phyloP scores from a whole-genome alignment of 2,888 invertebrate genomes.

The Drosophila flavopinicola region DNA sequence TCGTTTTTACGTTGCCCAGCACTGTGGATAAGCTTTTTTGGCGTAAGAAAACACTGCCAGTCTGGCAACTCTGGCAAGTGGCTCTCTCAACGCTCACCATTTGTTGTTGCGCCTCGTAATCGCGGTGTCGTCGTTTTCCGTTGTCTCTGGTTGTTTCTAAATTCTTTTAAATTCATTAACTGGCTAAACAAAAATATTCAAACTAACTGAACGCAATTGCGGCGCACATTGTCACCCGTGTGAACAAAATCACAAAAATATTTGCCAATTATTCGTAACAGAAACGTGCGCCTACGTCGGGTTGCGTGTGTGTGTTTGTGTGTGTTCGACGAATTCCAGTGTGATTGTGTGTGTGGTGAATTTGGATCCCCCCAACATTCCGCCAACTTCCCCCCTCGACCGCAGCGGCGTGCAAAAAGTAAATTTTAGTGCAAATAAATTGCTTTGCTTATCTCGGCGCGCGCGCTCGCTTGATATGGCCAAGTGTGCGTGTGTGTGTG shows the following conservation, averaged over 20 bases:
- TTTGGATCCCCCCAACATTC: slow-evolving; percentile 46
- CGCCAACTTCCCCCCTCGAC: slow-evolving; percentile 9
- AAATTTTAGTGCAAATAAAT: slow-evolving; percentile 81
- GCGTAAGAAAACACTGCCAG: slow-evolving; percentile 13
- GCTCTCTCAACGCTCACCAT: slow-evolving; percentile 56
- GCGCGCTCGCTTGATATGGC: slow-evolving; percentile 62
- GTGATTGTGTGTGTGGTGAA: slow-evolving; percentile 74
- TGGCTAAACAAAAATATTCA: slow-evolving; percentile 33
- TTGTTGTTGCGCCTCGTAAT: slow-evolving; percentile 70
- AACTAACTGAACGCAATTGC: slow-evolving; percentile 31
- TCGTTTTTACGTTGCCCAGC: slow-evolving; percentile 22
- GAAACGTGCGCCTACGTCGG: slow-evolving; percentile 78
- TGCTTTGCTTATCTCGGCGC: slow-evolving; percentile 75
- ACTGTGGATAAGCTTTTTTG: slow-evolving; percentile 52
- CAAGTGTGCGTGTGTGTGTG: slow-evolving; percentile 35
- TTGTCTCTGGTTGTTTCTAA: slow-evolving; percentile 56
- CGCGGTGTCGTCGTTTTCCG: slow-evolving; percentile 68
- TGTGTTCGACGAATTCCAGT: slow-evolving; percentile 45
- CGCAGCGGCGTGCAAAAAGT: slow-evolving; percentile 69
- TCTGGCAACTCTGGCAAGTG: slow-evolving; percentile 44
- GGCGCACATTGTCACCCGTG: slow-evolving; percentile 33
- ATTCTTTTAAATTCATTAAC: slow-evolving; percentile 54
- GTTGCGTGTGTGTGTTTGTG: slow-evolving; percentile 36
- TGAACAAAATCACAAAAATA: slow-evolving; percentile 36
- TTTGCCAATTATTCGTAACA: slow-evolving; percentile 25